Base-by-base conservation (phyloP, 2,113 vertebrate species). In the Abramis brama region DNA sequence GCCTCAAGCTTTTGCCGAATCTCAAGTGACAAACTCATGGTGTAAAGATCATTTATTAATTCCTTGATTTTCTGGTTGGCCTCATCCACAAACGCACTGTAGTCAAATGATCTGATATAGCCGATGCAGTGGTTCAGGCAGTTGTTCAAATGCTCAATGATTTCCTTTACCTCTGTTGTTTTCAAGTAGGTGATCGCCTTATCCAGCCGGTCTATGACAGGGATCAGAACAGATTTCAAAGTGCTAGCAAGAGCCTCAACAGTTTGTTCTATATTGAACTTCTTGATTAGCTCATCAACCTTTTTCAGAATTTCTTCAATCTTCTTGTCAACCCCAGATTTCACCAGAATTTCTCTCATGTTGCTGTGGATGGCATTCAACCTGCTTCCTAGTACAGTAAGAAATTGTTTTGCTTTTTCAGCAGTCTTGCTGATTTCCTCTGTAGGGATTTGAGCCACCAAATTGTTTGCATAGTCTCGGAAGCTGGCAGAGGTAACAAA, bases 1-100 rank as follows among this genome's bases (percentile, higher is more conserved):
- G 94, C 93, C 90, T 96, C 92, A 57, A 93, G 91, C 94, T 97
- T 97, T 85, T 97, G 91, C 45, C 95, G 93, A 60, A 97, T 92
- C 87, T 97, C 95, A 76, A 97, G 90, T 71, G 92, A 90, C 90
- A 75, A 93, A 74, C 97, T 95, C 76, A 95, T 76, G 2, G 89
- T 57, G 84, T 97, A 97, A 82, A 97, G 70, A 66, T 84, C 90
- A 7, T 50, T 50, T 15, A 93, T 96, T 55, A 89, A 52, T 57
- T 92, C 84, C 60, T 0, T 88, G 59, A 97, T 95, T 86, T 91
- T 91, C 1, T 87, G 83, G 89, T 99, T 98, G 86, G 73, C 88
- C 55, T 93, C 71, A 82, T 94, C 91, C 79, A 98, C 94, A 94
- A 96, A 95, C 2, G 89, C 85, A 80, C 96, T 95, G 89, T 99